Conservation (phyloP, 1,140 invertebrate species). For the Probaryconus sp. region DNA sequence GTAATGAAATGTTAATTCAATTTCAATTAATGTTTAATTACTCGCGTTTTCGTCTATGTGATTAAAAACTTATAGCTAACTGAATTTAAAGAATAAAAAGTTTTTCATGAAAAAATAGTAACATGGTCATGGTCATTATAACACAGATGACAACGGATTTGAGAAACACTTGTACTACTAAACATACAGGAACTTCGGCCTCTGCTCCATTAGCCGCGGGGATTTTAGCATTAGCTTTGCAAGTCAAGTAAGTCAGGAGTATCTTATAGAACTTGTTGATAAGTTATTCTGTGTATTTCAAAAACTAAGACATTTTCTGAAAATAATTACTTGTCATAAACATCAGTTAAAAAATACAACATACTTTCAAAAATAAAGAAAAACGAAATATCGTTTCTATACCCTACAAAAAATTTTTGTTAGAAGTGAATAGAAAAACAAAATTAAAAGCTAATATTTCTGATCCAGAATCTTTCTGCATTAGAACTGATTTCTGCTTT, state of each 20-base stretch:
- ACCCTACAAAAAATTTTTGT: too few species aligned
- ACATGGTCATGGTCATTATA: neutral
- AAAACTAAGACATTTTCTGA: neutral
- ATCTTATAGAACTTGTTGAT: constrained; percentile 16
- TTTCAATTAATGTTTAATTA: neutral
- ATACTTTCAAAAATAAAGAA: too few species aligned
- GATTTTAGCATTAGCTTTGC: constrained; percentile 88
- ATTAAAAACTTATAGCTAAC: too few species aligned
- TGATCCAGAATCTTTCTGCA: too few species aligned
- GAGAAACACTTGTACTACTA: constrained; percentile 86
- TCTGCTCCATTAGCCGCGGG: constrained; percentile 91
- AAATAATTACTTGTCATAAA: too few species aligned
- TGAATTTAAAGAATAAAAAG: neutral
- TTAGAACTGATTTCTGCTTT: too few species aligned
- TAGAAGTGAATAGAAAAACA: too few species aligned
- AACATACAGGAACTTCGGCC: constrained; percentile 90
- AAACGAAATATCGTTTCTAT: too few species aligned
- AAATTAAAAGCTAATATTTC: too few species aligned
- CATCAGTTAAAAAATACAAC: too few species aligned
- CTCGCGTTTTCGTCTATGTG: too few species aligned
- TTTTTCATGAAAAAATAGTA: constrained; percentile 8
- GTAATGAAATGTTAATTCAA: too few species aligned
- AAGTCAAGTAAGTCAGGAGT: constrained; percentile 85
- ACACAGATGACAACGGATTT: constrained; percentile 87
- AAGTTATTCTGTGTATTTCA: neutral